Evolutionary conservation across 2,113 vertebrate species (phyloP).

Genomic region (Athene noctua): DNA sequence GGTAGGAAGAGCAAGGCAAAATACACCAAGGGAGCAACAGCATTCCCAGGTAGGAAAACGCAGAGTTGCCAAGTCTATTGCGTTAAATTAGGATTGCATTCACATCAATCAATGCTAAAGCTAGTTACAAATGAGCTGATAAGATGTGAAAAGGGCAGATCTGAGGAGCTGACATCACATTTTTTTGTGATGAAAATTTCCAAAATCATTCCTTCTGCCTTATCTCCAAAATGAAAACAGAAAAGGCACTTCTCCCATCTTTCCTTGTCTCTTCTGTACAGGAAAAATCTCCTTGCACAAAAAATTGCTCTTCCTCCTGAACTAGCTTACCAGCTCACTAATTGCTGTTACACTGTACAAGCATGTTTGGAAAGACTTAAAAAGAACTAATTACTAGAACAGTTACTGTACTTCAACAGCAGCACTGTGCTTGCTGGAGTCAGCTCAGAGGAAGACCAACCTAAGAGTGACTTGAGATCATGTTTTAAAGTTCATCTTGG

Average conservation of each 20-base stretch:
- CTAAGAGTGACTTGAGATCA: neutral
- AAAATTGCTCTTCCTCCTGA: neutral
- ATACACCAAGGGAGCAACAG: neutral
- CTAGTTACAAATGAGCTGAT: neutral
- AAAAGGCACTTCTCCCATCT: neutral
- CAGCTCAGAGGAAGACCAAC: neutral
- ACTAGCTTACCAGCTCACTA: neutral
- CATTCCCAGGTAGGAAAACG: neutral
- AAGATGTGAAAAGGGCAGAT: neutral
- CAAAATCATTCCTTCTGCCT: neutral
- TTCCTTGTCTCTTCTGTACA: neutral
- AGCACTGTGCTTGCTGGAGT: neutral
- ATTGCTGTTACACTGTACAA: neutral
- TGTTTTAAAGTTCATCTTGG: conserved; percentile 28
- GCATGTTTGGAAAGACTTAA: neutral
- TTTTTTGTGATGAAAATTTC: neutral
- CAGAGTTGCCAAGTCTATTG: neutral
- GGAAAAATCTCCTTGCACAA: neutral
- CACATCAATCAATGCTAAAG: neutral
- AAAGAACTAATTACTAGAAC: neutral
- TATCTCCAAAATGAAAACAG: neutral
- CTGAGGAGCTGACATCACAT: neutral
- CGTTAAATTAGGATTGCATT: neutral
- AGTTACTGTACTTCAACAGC: neutral
- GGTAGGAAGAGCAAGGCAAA: neutral